Evolutionary conservation across 2,797 vertebrate species (phyloP), one percentile per base, ranked within the genome.

Genomic region (Poecile montanus): DNA sequence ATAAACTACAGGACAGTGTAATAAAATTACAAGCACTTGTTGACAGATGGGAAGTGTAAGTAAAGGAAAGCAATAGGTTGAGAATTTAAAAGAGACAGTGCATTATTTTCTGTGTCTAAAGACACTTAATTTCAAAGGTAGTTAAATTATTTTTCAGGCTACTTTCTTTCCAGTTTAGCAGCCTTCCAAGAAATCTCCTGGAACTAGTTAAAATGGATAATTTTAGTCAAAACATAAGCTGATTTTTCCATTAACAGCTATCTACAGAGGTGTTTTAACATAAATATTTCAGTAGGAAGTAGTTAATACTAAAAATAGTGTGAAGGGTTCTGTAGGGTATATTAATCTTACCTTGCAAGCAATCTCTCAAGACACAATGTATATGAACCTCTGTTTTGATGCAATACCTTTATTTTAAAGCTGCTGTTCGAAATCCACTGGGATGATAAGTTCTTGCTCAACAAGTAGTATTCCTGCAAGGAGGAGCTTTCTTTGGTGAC

Each of bases 1-100:
- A 96, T 97, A 97, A 97, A 96, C 96, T 97, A 97, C 95, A 97
- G 97, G 97, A 96, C 97, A 96, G 84, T 96, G 97, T 98, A 97
- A 97, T 98, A 97, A 97, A 98, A 98, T 98, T 97, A 96, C 97
- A 97, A 97, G 96, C 96, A 96, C 97, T 98, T 97, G 97, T 97
- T 98, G 97, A 98, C 97, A 97, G 97, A 98, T 97, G 97, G 95
- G 92, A 97, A 97, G 96, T 97, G 95, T 97, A 98, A 98, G 97
- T 97, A 97, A 96, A 95, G 79, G 94, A 91, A 97, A 94, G 86
- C 4, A 17, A 81, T 94, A 90, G 96, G 94, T 90, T 95, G 95
- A 95, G 91, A 96, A 93, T 97, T 97, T 97, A 95, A 97, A 97
- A 96, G 95, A 97, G 93, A 95, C 92, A 95, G 91, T 73, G 42